These are phyloP conservation scores for Mystacornis crossleyi DNA, from an alignment of 2,113 vertebrate genomes.

Conservation along the genomic window DNA sequence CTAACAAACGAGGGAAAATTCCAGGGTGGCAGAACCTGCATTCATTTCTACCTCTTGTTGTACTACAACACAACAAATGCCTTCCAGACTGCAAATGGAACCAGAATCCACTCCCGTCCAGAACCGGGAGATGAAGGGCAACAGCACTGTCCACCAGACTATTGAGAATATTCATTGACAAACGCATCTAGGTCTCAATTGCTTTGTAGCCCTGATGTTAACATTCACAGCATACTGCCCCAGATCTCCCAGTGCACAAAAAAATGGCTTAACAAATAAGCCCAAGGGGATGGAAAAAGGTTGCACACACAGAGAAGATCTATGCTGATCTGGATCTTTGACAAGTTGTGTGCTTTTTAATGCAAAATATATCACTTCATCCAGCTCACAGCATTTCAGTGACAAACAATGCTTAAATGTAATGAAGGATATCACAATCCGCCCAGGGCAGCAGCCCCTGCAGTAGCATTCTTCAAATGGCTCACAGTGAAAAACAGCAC, in stretches of 20 bases:
- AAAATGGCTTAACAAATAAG: not conserved
- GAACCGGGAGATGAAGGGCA: not conserved
- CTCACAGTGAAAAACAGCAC: not conserved
- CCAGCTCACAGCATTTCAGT: not conserved
- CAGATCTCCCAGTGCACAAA: not conserved
- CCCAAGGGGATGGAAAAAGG: not conserved
- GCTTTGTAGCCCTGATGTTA: not conserved
- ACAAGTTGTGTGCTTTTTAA: not conserved
- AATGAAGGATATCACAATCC: not conserved
- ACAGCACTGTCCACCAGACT: not conserved
- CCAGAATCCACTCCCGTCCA: not conserved
- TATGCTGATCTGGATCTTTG: not conserved
- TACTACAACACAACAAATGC: not conserved
- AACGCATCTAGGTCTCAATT: not conserved
- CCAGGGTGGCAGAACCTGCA: not conserved
- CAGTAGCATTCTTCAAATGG: not conserved
- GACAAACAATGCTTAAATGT: not conserved
- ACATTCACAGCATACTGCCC: not conserved
- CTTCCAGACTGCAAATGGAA: not conserved
- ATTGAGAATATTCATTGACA: not conserved
- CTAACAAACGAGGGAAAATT: not conserved
- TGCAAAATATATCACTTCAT: not conserved
- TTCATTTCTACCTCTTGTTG: not conserved
- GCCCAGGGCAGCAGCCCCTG: not conserved
- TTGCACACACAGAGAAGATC: not conserved